Base-by-base conservation (phyloP, 2,113 vertebrate genomes). In the Coregonus clupeaformis region DNA sequence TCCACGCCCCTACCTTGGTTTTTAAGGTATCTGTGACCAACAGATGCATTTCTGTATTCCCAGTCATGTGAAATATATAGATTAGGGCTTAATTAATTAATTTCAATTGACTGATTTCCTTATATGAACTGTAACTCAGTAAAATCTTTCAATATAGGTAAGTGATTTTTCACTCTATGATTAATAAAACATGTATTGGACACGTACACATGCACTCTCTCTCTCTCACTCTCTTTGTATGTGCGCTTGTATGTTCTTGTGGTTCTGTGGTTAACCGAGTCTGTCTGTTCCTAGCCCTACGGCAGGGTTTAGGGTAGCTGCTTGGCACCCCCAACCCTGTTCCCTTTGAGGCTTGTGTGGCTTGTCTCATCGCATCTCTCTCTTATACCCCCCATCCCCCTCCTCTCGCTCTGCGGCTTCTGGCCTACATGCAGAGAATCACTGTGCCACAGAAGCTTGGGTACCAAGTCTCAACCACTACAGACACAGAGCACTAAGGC, bases 361-460 rank as follows among this genome's bases (percentile, higher is more conserved):
- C 86, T 89, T 89, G 85, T 90, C 89, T 91, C 82, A 89, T 91
- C 86, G 84, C 82, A 91, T 91, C 84, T 83, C 84, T 64, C 73
- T 82, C 83, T 74, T 81, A 80, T 45, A 14, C 24, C 5, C 72
- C 77, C 45, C 49, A 36, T 63, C 7, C 82, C 84, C 80, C 81
- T 83, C 72, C 65, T 36, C 30, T 18, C 18, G 6, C 24, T 27
- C 24, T 68, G 66, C 76, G 9, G 66, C 32, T 36, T 42, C 64
- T 42, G 81, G 73, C 66, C 68, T 77, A 71, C 68, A 69, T 67
- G 47, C 25, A 55, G 49, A 29, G 6, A 29, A 36, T 11, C 18
- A 14, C 66, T n/a, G 30, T 36, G 32, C 66, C 66, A 42, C 5
- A 18, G 14, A 42, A 25, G 66, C 32, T 29, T 6, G 18, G 30